Percentiles rank a stretch among this genome's conserved stretches.
Conservation (phyloP, 2,797 vertebrate genomes). For the Semotilus atromaculatus region DNA sequence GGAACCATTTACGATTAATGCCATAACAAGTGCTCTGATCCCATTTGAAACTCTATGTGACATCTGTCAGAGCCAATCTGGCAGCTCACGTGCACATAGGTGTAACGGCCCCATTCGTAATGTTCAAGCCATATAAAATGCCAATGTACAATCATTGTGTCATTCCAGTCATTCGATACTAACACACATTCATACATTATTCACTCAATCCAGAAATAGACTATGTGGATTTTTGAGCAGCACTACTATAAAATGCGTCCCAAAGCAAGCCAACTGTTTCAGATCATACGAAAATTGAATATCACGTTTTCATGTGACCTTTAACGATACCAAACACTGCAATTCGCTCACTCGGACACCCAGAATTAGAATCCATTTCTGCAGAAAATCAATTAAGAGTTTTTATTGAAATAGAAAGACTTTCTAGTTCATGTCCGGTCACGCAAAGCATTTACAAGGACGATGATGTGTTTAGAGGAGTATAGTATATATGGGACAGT, state of each 20-base stretch:
- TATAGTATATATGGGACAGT: not conserved
- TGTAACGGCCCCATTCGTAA: not conserved
- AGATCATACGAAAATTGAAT: not conserved
- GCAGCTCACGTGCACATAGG: not conserved
- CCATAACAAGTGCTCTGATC: conserved; percentile 12
- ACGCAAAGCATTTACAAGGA: conserved; percentile 27
- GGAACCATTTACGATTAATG: conserved; percentile 52
- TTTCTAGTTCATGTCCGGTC: conserved; percentile 13
- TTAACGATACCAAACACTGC: not conserved
- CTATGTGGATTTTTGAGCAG: not conserved
- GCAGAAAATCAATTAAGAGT: conserved; percentile 4
- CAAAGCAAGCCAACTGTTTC: not conserved
- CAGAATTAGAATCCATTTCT: not conserved
- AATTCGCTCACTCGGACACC: not conserved
- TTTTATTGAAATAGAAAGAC: conserved; percentile 18
- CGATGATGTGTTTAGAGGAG: conserved; percentile 15
- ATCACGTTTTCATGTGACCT: conserved; percentile 14
- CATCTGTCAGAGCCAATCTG: conserved; percentile 43
- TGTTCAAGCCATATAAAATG: not conserved
- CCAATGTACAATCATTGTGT: not conserved
- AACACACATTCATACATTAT: conserved; percentile 3
- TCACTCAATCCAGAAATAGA: not conserved
- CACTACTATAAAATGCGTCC: not conserved
- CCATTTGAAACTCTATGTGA: conserved; percentile 26
- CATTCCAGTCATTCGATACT: not conserved